These are phyloP conservation scores for Chalcis sispes DNA, from an alignment of 2,888 invertebrate genomes.

Conservation along the genomic window DNA sequence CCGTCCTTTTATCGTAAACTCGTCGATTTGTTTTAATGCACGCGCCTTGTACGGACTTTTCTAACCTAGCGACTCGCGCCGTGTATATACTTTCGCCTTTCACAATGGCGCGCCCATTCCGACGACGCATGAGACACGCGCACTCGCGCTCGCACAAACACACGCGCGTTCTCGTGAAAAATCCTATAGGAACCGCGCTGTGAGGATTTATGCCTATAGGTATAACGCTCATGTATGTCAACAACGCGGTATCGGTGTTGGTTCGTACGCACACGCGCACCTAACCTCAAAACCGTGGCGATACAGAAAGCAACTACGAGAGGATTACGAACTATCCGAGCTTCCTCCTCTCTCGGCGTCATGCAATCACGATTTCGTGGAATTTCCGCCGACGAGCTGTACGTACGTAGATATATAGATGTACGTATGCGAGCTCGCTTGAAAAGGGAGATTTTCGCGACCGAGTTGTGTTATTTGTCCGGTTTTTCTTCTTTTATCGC, in stretches of 20 bases:
- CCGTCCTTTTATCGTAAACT: too few relatives aligned
- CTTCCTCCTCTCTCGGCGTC: too few relatives aligned
- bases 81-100: slow-evolving; percentile 27
- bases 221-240: not conserved
- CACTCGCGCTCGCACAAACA: not conserved
- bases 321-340: too few relatives aligned
- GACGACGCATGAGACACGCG: not conserved
- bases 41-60: slow-evolving; percentile 54
- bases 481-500: too few relatives aligned
- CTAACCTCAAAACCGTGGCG: slow-evolving; percentile 32
- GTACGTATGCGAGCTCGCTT: too few relatives aligned
- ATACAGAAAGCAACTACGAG: too few relatives aligned
- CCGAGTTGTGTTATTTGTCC: too few relatives aligned
- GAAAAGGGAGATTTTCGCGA: too few relatives aligned
- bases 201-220: not conserved
- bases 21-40: slow-evolving; percentile 14
- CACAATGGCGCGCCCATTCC: slow-evolving; percentile 29
- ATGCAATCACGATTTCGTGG: too few relatives aligned
- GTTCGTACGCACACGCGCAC: not conserved
- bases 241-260: not conserved
- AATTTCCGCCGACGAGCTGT: too few relatives aligned
- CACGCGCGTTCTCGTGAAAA: not conserved
- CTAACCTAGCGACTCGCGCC: slow-evolving; percentile 43
- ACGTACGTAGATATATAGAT: too few relatives aligned
- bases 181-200: too few relatives aligned